Evolutionary conservation across 1,140 invertebrate genomes (phyloP).

Genomic region (Temnothorax curvispinosus): DNA sequence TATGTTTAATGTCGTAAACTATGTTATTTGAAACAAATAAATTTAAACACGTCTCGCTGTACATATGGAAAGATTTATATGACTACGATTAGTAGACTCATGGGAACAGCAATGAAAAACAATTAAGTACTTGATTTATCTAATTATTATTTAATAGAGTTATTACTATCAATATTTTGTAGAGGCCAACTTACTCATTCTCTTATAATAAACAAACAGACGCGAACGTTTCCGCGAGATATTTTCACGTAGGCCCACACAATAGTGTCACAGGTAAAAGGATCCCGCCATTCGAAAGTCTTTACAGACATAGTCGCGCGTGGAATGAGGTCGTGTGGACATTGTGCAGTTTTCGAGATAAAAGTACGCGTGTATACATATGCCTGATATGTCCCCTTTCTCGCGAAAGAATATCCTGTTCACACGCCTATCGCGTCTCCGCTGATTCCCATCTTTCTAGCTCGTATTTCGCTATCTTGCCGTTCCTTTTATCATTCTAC

Average conservation of each 20-base stretch:
- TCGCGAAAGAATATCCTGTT: background rate
- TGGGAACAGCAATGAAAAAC: constrained; percentile 60
- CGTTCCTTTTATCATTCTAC: background rate
- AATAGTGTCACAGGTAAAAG: constrained; percentile 63
- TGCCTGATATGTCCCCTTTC: background rate
- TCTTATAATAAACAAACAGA: constrained; percentile 67
- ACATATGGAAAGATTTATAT: constrained; percentile 67
- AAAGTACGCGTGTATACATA: constrained; percentile 35
- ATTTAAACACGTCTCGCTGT: constrained; percentile 41
- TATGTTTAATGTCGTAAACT: background rate
- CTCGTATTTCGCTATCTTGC: background rate
- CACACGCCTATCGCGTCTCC: background rate
- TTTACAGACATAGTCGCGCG: constrained; percentile 61
- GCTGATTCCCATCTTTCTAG: background rate
- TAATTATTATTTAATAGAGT: constrained; percentile 19
- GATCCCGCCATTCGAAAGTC: constrained; percentile 62
- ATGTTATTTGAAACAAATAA: background rate
- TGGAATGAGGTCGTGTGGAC: constrained; percentile 63
- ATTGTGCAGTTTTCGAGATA: constrained; percentile 55
- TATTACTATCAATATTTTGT: constrained; percentile 66
- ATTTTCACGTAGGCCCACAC: constrained; percentile 61
- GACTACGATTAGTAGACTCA: constrained; percentile 62
- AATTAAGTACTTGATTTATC: constrained; percentile 56
- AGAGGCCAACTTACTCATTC: constrained; percentile 57
- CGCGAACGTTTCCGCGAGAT: constrained; percentile 69